These are phyloP conservation scores for Drosophila grimshawi DNA, from an alignment of 1,140 invertebrate genomes.

Conservation along the genomic window DNA sequence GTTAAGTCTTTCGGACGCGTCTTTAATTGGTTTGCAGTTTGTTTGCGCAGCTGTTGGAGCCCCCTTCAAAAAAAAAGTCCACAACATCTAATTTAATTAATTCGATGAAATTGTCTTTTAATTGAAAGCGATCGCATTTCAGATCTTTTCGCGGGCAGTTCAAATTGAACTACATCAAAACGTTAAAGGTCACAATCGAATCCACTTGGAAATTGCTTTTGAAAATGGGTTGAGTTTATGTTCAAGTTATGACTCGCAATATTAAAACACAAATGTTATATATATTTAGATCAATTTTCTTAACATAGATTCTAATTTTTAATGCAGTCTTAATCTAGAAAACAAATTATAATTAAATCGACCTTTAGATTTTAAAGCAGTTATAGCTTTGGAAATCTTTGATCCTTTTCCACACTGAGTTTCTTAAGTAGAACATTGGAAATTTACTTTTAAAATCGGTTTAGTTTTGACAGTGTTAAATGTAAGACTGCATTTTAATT, in stretches of 20 bases:
- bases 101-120: constrained; percentile 82
- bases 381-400: too few species aligned
- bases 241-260: too few species aligned
- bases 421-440: too few species aligned
- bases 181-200: constrained; percentile 28
- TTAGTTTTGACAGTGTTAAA: too few species aligned
- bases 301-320: too few species aligned
- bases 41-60: constrained; percentile 70
- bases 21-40: constrained; percentile 77
- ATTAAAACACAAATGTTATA: too few species aligned
- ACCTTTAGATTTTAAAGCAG: too few species aligned
- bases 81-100: constrained; percentile 74
- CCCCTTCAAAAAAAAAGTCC: constrained; percentile 28
- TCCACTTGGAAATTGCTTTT: background rate
- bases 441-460: too few species aligned
- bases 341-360: background rate
- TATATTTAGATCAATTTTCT: too few species aligned
- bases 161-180: constrained; percentile 6
- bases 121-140: constrained; percentile 71
- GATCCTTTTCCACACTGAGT: too few species aligned
- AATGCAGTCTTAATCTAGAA: background rate
- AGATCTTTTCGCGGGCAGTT: constrained; percentile 36
- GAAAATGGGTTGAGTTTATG: too few species aligned
- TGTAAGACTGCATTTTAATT: too few species aligned
- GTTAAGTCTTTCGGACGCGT: constrained; percentile 37